Conservation (phyloP, 2,888 invertebrate genomes). For the Leucoma salicis region DNA sequence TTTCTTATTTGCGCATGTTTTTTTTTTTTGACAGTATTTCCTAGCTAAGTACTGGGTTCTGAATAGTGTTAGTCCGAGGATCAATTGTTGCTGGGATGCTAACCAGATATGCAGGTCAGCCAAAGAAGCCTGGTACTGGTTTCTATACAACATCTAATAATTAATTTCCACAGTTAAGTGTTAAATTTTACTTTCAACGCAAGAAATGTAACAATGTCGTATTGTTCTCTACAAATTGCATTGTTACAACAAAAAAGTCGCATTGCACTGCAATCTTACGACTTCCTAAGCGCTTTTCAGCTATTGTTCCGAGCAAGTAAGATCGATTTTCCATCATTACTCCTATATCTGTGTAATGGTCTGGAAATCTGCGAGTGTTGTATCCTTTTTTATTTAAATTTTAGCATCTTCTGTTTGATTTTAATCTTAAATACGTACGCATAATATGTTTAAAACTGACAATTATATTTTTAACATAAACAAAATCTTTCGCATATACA, state of each 20-base stretch:
- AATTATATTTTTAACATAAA: too few species aligned
- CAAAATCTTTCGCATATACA: too few species aligned
- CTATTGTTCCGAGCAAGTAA: slow-evolving; percentile 36
- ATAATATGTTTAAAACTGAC: too few species aligned
- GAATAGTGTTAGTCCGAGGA: too few species aligned
- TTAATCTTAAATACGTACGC: too few species aligned
- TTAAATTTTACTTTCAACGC: slow-evolving; percentile 56
- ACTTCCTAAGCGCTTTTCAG: slow-evolving; percentile 45
- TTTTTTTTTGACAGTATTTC: too few species aligned
- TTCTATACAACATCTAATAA: neutral
- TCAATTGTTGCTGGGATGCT: too few species aligned
- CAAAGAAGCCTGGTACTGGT: neutral
- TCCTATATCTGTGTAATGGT: slow-evolving; percentile 27
- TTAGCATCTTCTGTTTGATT: too few species aligned
- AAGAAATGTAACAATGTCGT: slow-evolving; percentile 36
- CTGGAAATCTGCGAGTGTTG: slow-evolving; percentile 10
- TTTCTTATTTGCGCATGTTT: too few species aligned
- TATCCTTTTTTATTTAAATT: neutral
- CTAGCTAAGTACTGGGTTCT: too few species aligned
- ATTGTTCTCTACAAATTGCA: slow-evolving; percentile 59
- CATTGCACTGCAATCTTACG: slow-evolving; percentile 41
- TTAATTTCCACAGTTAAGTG: slow-evolving; percentile 24
- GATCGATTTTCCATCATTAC: slow-evolving; percentile 36
- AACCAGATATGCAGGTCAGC: too few species aligned
- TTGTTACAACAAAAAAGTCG: slow-evolving; percentile 55